A percentile compares a stretch with the other conserved stretches of the same genome.
These are phyloP conservation scores for Psylliodes chrysocephalus DNA, from an alignment of 2,888 invertebrate species.

Conservation along the genomic window DNA sequence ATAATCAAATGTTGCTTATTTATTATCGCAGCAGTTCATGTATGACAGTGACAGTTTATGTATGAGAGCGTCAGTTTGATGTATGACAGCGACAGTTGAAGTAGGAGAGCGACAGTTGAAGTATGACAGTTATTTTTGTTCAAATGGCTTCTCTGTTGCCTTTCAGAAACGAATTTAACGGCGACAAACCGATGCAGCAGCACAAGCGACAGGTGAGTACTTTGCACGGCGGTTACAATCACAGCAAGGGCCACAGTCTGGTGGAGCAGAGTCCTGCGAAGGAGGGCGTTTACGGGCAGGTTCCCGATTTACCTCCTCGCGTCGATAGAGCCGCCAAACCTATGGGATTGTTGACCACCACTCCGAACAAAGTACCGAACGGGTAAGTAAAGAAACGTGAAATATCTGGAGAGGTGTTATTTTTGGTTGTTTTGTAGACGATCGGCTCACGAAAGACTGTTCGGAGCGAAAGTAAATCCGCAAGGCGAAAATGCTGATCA, in stretches of 20 bases:
- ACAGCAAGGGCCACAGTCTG: constrained; percentile 57
- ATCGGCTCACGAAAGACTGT: constrained; percentile 78
- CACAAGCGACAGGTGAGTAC: constrained; percentile 62
- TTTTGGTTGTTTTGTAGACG: constrained; percentile 59
- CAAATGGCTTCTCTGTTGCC: too few species aligned
- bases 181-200: constrained; percentile 52
- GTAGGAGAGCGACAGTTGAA: too few species aligned
- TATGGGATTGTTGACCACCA: constrained; percentile 65
- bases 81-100: too few species aligned
- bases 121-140: too few species aligned
- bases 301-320: constrained; percentile 87
- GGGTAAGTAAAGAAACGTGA: constrained; percentile 56
- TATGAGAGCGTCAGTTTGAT: too few species aligned
- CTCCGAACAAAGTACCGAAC: constrained; percentile 60
- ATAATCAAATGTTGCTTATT: too few species aligned
- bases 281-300: constrained; percentile 59
- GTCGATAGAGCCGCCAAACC: constrained; percentile 84
- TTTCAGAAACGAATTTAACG: constrained; percentile 28
- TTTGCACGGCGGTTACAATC: constrained; percentile 59
- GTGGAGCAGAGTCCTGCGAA: constrained; percentile 58
- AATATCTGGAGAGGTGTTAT: too few species aligned
- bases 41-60: too few species aligned
- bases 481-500: constrained; percentile 43
- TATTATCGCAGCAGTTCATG: too few species aligned
- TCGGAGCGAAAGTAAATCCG: constrained; percentile 66